These are phyloP conservation scores for Colossoma macropomum DNA, from an alignment of 2,113 vertebrate species.

Conservation along the genomic window DNA sequence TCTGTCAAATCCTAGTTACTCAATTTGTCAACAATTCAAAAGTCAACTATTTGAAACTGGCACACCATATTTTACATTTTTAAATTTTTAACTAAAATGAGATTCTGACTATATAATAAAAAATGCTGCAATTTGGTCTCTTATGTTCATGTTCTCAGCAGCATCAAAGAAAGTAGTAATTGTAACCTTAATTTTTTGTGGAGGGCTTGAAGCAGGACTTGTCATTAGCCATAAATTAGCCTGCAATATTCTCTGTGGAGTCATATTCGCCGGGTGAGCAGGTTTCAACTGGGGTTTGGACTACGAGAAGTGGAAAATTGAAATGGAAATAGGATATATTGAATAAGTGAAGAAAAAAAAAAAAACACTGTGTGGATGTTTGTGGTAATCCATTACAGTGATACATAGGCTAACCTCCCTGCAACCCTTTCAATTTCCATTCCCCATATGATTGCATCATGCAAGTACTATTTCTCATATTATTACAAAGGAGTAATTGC, in stretches of 20 bases:
- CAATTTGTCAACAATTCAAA: neutral
- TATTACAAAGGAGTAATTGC: conserved; percentile 50
- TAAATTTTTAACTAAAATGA: conserved; percentile 1
- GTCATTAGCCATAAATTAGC: conserved; percentile 44
- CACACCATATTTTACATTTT: conserved; percentile 19
- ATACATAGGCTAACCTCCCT: conserved; percentile 45
- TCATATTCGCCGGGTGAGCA: conserved; percentile 32
- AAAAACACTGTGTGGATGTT: conserved; percentile 46
- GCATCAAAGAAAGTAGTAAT: conserved; percentile 41
- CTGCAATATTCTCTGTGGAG: conserved; percentile 37
- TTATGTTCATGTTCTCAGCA: conserved; percentile 24
- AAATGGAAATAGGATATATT: conserved; percentile 50
- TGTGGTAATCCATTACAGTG: conserved; percentile 47
- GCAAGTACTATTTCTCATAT: conserved; percentile 39
- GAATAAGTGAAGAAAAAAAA: conserved; percentile 21
- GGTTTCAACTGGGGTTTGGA: conserved; percentile 34
- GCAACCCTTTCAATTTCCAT: conserved; percentile 50
- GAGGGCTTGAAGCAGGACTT: conserved; percentile 36
- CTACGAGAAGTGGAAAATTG: conserved; percentile 36
- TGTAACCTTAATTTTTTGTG: conserved; percentile 37
- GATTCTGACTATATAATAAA: conserved; percentile 1
- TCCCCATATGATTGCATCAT: conserved; percentile 26
- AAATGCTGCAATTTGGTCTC: conserved; percentile 20
- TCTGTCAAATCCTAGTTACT: conserved; percentile 15
- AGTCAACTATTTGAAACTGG: conserved; percentile 1